Evolutionary conservation across 2,888 invertebrate species (phyloP), one percentile per base, ranked within the genome.

Genomic region (Chaetogeoica ovagalla): DNA sequence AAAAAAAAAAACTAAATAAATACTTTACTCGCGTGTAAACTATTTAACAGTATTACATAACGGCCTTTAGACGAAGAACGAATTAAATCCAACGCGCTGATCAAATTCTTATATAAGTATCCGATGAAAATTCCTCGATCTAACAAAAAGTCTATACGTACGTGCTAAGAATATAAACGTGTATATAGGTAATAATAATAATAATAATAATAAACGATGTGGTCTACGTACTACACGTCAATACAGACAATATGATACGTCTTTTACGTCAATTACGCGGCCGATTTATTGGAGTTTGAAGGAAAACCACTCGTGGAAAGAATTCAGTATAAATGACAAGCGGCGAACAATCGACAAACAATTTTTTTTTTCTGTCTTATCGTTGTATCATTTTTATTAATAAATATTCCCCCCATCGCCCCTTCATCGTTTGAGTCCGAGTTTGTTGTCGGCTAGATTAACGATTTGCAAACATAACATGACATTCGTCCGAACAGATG

Each of bases 381-480:
- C 7, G 9, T 43, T 43, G 4, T 5, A 7, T 43, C 9, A 43
- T 43, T 43, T 59, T 59, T 21, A 21, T 59, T 39, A 39, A 74
- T 39, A 57, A 55, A 23, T 63, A 55, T 52, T 48, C 30, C 30
- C 30, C 4, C 30, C 30, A 1, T 4, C 30, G 1, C 30, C 30
- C 30, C 30, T 30, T 30, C 30, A 30, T 7, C 43, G 2, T 13
- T 9, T 48, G 48, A 9, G 15, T 11, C 15, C 48, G 48, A 48
- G 48, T 13, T 48, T 13, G 48, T 1, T 57, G 74, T 74, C 52
- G 65, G 65, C 55, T 39, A 55, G 21, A 55, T 55, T 74, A 63
- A 73, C 55, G 55, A 55, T 74, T 65, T 55, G 37, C 30, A 74
- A 74, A 55, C 21, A 55, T 65, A 74, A 74, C 37, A 74, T 39